Base-by-base conservation (phyloP, 2,888 invertebrate genomes). In the Epinotia brunnichana region DNA sequence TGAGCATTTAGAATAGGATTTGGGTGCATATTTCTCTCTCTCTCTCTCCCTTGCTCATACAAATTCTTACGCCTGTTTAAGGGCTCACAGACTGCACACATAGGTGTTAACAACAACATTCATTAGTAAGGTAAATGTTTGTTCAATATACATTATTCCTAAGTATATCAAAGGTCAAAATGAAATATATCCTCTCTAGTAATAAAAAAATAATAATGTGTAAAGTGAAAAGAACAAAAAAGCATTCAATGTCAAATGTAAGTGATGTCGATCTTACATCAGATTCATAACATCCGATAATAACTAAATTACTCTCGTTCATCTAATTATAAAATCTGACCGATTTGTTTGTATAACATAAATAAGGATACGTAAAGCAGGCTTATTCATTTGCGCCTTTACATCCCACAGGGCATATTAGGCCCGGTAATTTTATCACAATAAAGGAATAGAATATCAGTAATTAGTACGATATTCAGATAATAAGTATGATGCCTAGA, bases 311-410 rank as follows among this genome's bases (percentile, higher is more conserved):
- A 73, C 62, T 63, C 69, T 59, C 53, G 13, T 59, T 41, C 59
- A 73, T 69, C 73, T 73, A 73, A 73, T 73, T 69, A 69, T 73
- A 69, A 73, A 72, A 39, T 41, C 73, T 73, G 73, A 69, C 62
- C 15, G 53, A 69, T 73, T 73, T 73, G 73, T 73, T 73, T 69
- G 69, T 63, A 56, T 63, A 63, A 67, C 61, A 67, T 62, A 48
- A 68, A 57, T 62, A 51, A 69, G 62, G 51, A 59, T 57, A 59
- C 62, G 41, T 21, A 21, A 51, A 10, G 29, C n/a, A 48, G 35
- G 9, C 9, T 24, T 62, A 24, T n/a, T 48, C 44, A 15, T 72
- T 19, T 2, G 1, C 35, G 48, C 19, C 3, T 24, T 62, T 21
- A 35, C 17, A 56, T 39, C 10, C 15, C 10, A 44, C 57, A 24